Percentiles rank a stretch among this genome's conserved stretches.
Conservation (phyloP, 2,888 invertebrate species). For the Pollenia labialis region DNA sequence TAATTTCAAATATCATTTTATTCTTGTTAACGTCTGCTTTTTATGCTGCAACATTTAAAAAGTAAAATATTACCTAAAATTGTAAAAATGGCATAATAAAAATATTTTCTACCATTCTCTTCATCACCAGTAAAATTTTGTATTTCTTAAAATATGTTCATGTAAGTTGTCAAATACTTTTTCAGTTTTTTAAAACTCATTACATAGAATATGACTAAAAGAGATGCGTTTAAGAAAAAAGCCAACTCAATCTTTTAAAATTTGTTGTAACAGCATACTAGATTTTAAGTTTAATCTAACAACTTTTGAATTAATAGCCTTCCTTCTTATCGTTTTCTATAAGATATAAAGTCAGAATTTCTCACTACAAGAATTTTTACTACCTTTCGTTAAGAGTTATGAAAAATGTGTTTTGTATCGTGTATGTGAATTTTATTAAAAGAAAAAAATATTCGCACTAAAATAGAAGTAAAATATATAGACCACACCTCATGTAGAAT, state of each 20-base stretch:
- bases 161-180: slow-evolving; percentile 7
- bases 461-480: neutral
- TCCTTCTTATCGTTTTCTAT: no score
- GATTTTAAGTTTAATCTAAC: no score
- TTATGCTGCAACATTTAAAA: slow-evolving; percentile 31
- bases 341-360: neutral
- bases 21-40: slow-evolving; percentile 17
- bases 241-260: no score
- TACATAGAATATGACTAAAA: no score
- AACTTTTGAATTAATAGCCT: no score
- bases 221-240: no score
- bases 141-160: neutral
- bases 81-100: slow-evolving; percentile 46
- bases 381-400: slow-evolving; percentile 10
- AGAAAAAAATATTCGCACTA: neutral
- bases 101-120: slow-evolving; percentile 32
- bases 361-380: slow-evolving; percentile 28
- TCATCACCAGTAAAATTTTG: slow-evolving; percentile 16
- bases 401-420: slow-evolving; percentile 15
- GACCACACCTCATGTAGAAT: neutral
- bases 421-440: slow-evolving; percentile 20
- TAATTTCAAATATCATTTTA: neutral
- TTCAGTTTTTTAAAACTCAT: no score
- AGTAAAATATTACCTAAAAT: slow-evolving; percentile 43
- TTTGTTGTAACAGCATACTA: no score